phyloP scores from a whole-genome alignment of 2,113 vertebrate species.

The Peucedramus taeniatus region DNA sequence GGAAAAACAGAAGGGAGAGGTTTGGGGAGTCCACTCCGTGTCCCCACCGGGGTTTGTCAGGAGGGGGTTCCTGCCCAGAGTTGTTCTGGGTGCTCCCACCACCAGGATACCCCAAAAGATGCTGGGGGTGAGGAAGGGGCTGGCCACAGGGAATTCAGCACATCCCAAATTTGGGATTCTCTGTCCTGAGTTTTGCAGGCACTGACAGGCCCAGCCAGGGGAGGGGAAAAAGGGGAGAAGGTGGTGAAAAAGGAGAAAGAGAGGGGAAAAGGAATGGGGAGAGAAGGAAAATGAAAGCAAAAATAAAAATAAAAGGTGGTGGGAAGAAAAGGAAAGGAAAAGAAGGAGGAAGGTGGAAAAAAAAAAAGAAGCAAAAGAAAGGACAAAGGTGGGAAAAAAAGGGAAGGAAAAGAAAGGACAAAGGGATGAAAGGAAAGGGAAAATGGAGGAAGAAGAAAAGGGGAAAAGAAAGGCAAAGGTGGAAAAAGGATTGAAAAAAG shows the following conservation, averaged over 20 bases:
- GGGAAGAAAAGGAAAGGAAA: neutral
- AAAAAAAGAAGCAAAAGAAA: too few relatives aligned
- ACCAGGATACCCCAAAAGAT: neutral
- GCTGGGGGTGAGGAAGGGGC: neutral
- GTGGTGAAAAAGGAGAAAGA: neutral
- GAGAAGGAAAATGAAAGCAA: neutral
- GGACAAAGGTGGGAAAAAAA: rapidly evolving
- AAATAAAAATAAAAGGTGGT: rapidly evolving
- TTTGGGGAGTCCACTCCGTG: neutral
- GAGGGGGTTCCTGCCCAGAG: neutral
- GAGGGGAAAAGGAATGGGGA: rapidly evolving
- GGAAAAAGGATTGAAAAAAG: neutral
- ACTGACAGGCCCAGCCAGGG: rapidly evolving
- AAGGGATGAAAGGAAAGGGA: rapidly evolving
- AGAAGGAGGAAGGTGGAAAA: rapidly evolving
- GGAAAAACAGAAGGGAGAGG: neutral
- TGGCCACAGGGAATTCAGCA: neutral
- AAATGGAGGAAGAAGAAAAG: rapidly evolving
- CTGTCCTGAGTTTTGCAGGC: rapidly evolving
- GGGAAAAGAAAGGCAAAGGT: neutral
- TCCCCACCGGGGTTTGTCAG: rapidly evolving
- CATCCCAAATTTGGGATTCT: neutral
- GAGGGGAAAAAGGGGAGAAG: neutral
- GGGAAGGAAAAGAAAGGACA: rapidly evolving
- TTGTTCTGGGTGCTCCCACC: neutral